Conservation (phyloP, 1,140 invertebrate genomes). For the Caenorhabditis inopinata region DNA sequence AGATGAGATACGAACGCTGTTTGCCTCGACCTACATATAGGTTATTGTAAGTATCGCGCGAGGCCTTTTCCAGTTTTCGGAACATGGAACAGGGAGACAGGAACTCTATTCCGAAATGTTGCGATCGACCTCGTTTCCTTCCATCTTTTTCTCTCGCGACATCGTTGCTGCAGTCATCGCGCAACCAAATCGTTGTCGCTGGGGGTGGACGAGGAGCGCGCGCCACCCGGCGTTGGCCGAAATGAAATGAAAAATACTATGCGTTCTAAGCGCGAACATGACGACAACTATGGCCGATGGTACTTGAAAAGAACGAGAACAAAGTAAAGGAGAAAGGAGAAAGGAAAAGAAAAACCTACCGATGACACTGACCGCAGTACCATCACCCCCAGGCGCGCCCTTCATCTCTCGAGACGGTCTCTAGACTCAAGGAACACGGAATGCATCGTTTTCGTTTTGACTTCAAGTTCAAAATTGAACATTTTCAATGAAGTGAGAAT, state of each 20-base stretch:
- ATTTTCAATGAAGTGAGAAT: no score
- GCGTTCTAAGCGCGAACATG: constrained; percentile 6
- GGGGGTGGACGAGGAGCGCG: background rate
- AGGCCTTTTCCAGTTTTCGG: constrained; percentile 30
- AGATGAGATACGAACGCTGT: background rate
- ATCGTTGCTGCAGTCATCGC: background rate
- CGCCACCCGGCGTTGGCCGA: background rate
- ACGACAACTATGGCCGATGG: background rate
- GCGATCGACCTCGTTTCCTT: constrained; percentile 19
- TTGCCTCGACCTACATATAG: constrained; percentile 32
- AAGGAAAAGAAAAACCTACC: background rate
- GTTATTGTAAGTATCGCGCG: constrained; percentile 29
- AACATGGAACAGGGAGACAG: constrained; percentile 21
- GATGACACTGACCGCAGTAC: background rate
- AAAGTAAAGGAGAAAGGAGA: background rate
- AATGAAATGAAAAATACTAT: background rate
- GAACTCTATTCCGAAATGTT: constrained; percentile 32
- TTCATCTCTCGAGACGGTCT: constrained; percentile 27
- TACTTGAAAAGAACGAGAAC: constrained; percentile 28
- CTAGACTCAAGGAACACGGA: background rate
- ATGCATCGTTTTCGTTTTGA: background rate
- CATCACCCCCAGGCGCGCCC: constrained; percentile 4
- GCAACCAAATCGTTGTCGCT: background rate
- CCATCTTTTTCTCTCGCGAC: no score
- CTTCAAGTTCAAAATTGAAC: background rate